Base-by-base conservation (phyloP, 2,113 vertebrate species). In the Chaetops frenatus region DNA sequence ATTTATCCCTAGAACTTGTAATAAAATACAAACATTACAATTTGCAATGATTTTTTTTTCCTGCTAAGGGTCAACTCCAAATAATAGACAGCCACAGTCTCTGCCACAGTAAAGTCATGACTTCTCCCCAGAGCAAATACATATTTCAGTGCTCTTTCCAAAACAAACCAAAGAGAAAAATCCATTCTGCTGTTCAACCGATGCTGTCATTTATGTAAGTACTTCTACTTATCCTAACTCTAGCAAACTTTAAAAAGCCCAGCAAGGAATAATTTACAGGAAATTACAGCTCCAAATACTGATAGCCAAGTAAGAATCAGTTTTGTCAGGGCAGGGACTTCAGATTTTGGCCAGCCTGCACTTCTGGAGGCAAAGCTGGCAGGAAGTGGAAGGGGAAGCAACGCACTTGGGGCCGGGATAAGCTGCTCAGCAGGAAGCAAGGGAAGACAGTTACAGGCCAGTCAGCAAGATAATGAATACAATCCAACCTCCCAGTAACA, bases 301-400 rank as follows among this genome's bases (percentile, higher is more conserved):
- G 7, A 88, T 66, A 85, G 54, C 72, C 92, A 82, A 90, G 31
- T 33, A 73, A 42, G 57, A 90, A 70, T 45, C 47, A 28, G 65
- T 71, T 91, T 60, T 93, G 69, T 69, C 4, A 2, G 38, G 24
- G 87, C 35, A 74, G 23, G 18, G 27, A 81, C 69, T 92, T 66
- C 7, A 91, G 72, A 33, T 47, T 81, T 77, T 50, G 71, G 74
- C 85, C 40, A 44, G 74, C 62, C 62, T 82, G 74, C 3, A 2
- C 28, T 94, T 76, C 66, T 90, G 85, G 90, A 95, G 60, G 82
- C 0, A 1, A 94, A 74, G 81, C 70, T 87, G 92, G 65, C 94
- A 93, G 94, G 96, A 96, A 94, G 94, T 73, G 88, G 92, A 96
- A 96, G 54, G 51, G 92, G 96, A 96, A 97, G 95, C 80, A 92